A percentile compares a stretch with the other conserved stretches of the same genome.
These are phyloP conservation scores for Leptopilina clavipes DNA, from an alignment of 1,140 invertebrate species.

Conservation along the genomic window DNA sequence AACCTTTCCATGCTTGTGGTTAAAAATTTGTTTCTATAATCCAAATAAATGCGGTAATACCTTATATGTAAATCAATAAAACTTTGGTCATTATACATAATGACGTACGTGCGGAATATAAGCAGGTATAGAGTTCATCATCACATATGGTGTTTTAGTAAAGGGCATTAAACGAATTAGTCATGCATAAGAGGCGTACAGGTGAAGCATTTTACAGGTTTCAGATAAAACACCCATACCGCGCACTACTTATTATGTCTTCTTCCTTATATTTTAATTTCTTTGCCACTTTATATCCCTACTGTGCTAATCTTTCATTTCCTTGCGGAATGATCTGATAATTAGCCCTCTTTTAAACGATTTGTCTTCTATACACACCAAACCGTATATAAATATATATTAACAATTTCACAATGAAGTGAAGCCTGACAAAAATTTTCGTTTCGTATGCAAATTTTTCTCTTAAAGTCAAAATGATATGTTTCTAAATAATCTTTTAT, in stretches of 20 bases:
- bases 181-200: constrained; percentile 13
- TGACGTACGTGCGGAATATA: background rate
- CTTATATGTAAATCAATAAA: no score
- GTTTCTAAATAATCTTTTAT: no score
- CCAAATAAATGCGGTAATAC: no score
- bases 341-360: background rate
- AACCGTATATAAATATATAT: background rate
- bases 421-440: no score
- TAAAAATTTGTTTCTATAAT: no score
- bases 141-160: constrained; percentile 28
- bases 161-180: constrained; percentile 30
- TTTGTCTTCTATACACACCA: background rate
- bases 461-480: no score
- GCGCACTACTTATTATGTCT: background rate
- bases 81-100: no score
- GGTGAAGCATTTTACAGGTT: constrained; percentile 34
- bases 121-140: background rate
- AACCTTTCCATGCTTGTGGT: no score
- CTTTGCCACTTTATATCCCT: background rate
- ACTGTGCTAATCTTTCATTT: background rate
- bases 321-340: background rate
- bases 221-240: constrained; percentile 16
- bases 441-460: no score
- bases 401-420: no score
- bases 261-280: background rate